Percentiles rank a stretch among this genome's conserved stretches.
phyloP scores from a whole-genome alignment of 2,888 invertebrate species.

The Cataglyphis livida region DNA sequence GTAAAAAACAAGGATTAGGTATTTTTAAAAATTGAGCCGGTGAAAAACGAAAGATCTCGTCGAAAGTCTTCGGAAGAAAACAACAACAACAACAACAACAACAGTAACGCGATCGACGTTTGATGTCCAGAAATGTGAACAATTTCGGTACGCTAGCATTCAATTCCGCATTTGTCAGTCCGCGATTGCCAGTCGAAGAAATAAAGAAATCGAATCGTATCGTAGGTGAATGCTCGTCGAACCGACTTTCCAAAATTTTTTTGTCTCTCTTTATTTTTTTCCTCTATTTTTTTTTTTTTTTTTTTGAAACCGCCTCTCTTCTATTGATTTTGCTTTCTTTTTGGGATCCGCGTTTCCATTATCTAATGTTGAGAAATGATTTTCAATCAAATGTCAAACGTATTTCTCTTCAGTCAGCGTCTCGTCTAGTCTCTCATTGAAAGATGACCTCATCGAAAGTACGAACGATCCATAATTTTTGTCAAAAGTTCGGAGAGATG shows the following conservation, averaged over 20 bases:
- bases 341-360: slow-evolving; percentile 7
- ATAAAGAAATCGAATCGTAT: slow-evolving; percentile 69
- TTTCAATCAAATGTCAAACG: slow-evolving; percentile 23
- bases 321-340: slow-evolving; percentile 34
- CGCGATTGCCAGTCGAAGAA: slow-evolving; percentile 70
- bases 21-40: slow-evolving; percentile 33
- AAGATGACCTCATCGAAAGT: slow-evolving; percentile 78
- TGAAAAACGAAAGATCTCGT: slow-evolving; percentile 63
- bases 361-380: slow-evolving; percentile 6
- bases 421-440: slow-evolving; percentile 70
- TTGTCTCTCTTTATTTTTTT: background rate
- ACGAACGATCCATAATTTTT: slow-evolving; percentile 61
- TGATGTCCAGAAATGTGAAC: slow-evolving; percentile 61
- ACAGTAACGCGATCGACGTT: slow-evolving; percentile 65
- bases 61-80: slow-evolving; percentile 59
- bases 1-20: background rate
- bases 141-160: slow-evolving; percentile 76
- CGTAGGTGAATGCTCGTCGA: slow-evolving; percentile 52
- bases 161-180: slow-evolving; percentile 67
- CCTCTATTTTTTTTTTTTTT: slow-evolving; percentile 19
- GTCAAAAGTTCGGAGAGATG: slow-evolving; percentile 53
- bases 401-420: slow-evolving; percentile 49
- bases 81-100: slow-evolving; percentile 69
- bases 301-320: slow-evolving; percentile 34
- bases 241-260: slow-evolving; percentile 37